phyloP scores from a whole-genome alignment of 23 tunicate genomes.

The Halocynthia roretzi region DNA sequence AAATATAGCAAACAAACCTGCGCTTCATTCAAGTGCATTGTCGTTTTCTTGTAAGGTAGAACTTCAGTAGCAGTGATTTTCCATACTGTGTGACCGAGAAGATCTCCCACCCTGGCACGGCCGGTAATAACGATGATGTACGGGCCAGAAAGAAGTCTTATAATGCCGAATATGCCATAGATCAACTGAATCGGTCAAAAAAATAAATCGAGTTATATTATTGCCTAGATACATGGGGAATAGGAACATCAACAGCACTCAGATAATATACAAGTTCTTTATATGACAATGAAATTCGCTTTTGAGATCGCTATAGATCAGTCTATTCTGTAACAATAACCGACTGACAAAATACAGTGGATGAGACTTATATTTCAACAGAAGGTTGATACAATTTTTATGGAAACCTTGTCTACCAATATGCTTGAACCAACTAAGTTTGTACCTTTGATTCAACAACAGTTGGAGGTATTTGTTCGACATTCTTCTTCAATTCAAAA shows the following conservation, averaged over 20 bases:
- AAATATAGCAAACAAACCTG: slow-evolving; percentile 28
- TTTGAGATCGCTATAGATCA: neutral
- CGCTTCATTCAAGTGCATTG: slow-evolving; percentile 55
- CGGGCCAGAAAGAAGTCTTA: slow-evolving; percentile 64
- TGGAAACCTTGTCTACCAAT: neutral
- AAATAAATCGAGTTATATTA: no score
- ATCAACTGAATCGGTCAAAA: slow-evolving; percentile 12
- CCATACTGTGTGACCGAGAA: slow-evolving; percentile 78
- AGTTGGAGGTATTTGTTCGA: slow-evolving; percentile 72
- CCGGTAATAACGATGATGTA: slow-evolving; percentile 71
- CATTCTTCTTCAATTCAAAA: slow-evolving; percentile 30
- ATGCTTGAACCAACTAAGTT: neutral
- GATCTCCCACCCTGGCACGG: slow-evolving; percentile 61
- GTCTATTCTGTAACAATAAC: neutral
- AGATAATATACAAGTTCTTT: no score
- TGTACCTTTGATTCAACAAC: slow-evolving; percentile 52
- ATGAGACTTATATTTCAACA: no score
- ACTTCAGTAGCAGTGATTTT: slow-evolving; percentile 67
- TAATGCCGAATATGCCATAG: slow-evolving; percentile 80
- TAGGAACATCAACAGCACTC: no score
- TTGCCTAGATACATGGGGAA: no score
- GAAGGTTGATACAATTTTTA: neutral
- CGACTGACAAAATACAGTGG: neutral
- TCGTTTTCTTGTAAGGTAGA: slow-evolving; percentile 57
- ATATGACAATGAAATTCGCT: no score